Percentiles rank a stretch among this genome's conserved stretches.
phyloP scores from a whole-genome alignment of 2,797 vertebrate species.

The Poecile montanus region DNA sequence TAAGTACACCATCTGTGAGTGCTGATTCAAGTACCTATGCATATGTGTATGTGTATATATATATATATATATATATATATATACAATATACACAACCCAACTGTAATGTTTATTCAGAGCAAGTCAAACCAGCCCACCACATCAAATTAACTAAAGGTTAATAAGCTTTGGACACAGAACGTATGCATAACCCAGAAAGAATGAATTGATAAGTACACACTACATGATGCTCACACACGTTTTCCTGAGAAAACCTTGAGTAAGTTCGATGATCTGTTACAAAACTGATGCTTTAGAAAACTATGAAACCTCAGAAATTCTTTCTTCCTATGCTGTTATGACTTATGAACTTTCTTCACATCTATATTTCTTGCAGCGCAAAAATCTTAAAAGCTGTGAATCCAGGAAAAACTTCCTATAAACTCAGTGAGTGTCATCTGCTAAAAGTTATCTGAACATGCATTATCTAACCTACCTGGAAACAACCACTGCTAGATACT shows the following conservation, averaged over 20 bases:
- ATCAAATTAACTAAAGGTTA: not conserved
- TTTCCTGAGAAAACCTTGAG: not conserved
- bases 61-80: too few species aligned
- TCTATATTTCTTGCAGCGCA: fast-evolving
- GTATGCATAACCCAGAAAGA: not conserved
- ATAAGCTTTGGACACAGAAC: not conserved
- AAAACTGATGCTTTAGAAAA: not conserved
- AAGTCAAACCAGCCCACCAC: not conserved
- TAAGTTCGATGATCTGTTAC: not conserved
- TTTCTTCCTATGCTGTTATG: not conserved
- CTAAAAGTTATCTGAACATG: not conserved
- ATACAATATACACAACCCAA: not conserved
- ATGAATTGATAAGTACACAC: not conserved
- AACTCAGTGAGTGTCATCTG: not conserved
- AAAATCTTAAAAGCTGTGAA: not conserved
- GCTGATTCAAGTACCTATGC: not conserved
- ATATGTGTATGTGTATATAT: fast-evolving
- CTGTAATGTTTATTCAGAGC: not conserved
- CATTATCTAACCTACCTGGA: not conserved
- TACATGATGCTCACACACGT: not conserved
- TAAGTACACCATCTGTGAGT: not conserved
- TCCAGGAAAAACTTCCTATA: not conserved
- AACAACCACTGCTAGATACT: not conserved
- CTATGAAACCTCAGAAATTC: not conserved
- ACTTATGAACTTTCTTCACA: not conserved